phyloP scores from a whole-genome alignment of 2,113 vertebrate genomes.

The Deroptyus accipitrinus region DNA sequence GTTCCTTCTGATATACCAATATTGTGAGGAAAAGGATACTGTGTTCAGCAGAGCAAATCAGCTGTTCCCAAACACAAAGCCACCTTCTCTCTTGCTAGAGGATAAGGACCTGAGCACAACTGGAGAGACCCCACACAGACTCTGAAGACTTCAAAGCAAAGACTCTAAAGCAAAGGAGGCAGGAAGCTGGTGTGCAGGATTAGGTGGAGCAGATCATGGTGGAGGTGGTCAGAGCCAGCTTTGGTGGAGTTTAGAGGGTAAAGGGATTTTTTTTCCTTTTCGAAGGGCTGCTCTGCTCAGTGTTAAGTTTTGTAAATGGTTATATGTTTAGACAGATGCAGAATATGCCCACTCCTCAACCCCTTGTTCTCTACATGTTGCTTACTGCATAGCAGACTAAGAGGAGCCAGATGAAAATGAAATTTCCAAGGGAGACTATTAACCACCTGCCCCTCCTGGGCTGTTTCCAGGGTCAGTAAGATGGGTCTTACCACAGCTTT shows the following conservation, averaged over 20 bases:
- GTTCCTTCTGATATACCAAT: not conserved
- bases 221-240: not conserved
- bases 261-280: not conserved
- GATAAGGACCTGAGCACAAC: not conserved
- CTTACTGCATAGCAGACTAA: not conserved
- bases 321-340: not conserved
- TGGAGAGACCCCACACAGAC: not conserved
- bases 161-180: not conserved
- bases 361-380: not conserved
- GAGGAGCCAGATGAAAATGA: not conserved
- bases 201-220: not conserved
- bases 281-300: not conserved
- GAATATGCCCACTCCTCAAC: not conserved
- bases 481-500: not conserved
- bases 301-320: not conserved
- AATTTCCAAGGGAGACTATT: not conserved
- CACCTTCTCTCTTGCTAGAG: not conserved
- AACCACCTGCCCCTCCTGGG: not conserved
- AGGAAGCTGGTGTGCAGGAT: not conserved
- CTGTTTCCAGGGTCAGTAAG: not conserved
- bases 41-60: not conserved
- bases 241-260: not conserved
- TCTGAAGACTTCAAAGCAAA: not conserved
- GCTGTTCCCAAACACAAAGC: not conserved
- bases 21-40: not conserved